Base-by-base conservation (phyloP, 1,140 invertebrate genomes). In the Oryctes rhinoceros region DNA sequence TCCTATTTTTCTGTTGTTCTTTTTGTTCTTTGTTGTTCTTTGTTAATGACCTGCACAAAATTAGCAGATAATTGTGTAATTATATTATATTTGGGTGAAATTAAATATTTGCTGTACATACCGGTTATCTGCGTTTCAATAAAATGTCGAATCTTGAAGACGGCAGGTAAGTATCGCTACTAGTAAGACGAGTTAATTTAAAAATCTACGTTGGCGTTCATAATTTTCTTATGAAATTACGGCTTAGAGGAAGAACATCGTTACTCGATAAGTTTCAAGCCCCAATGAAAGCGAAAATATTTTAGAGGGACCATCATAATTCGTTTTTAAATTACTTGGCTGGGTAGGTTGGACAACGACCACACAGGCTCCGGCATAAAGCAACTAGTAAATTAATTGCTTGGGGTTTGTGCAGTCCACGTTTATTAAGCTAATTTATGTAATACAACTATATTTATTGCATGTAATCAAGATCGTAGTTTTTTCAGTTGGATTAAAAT, bases 401-500 rank as follows among this genome's bases (percentile, higher is more conserved):
- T 71, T 71, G 24, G 65, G 35, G 65, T 35, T 71, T 71, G 65
- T 71, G 11, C 65, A 71, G 65, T 71, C 65, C 65, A 11, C 24
- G 65, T 71, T 71, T 71, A 35, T 35, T 71, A 71, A 71, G 65
- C 13, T 71, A 71, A 71, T 71, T 71, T 71, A 71, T 71, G 65
- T 71, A 71, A 71, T 71, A 71, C 65, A 71, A 71, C 65, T 71
- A 37, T 35, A 71, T 71, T 71, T 71, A 71, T 71, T 71, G 65
- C 65, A 71, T 9, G 65, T 35, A 71, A 71, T 71, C 35, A 71
- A 71, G 20, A 71, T 71, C 65, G 4, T 71, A 35, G 24, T 71
- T 71, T 71, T 20, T 71, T 71, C 35, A 24, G 18, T 24, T 35
- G 24, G 20, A 37, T 4, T 71, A 71, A 71, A 71, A 71, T 71